Percentiles rank a stretch among this genome's conserved stretches.
Evolutionary conservation across 2,888 invertebrate species (phyloP).

Genomic region (Eurytoma adleriae): DNA sequence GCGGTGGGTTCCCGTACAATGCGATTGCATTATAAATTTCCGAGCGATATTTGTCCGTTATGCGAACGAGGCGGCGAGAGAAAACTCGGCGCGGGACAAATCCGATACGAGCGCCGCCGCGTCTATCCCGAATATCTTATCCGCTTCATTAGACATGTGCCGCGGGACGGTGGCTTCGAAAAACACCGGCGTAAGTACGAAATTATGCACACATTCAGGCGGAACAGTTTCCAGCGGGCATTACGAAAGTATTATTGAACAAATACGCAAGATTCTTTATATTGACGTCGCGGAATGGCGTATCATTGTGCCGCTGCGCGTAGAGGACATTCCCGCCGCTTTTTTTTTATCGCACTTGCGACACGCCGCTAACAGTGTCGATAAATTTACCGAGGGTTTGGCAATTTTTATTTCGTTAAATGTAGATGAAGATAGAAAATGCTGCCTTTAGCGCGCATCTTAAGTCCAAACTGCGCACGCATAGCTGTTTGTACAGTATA

Average conservation of each 20-base stretch:
- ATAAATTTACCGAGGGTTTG: no score
- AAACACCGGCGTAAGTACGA: constrained; percentile 17
- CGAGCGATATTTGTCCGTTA: not conserved
- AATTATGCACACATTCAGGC: constrained; percentile 44
- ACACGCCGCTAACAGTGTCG: no score
- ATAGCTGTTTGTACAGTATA: no score
- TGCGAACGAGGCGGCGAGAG: not conserved
- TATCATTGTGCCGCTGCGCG: constrained; percentile 5
- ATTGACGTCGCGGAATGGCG: constrained; percentile 1
- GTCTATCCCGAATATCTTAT: constrained; percentile 33
- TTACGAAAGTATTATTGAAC: constrained; percentile 43
- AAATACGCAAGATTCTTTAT: constrained; percentile 32
- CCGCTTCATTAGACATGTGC: constrained; percentile 34
- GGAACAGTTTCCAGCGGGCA: constrained; percentile 24
- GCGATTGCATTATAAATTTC: not conserved
- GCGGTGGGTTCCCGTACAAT: no score
- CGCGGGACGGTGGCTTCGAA: not conserved
- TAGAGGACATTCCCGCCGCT: not conserved
- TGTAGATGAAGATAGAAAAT: no score
- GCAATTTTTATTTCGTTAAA: no score
- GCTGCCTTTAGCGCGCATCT: no score
- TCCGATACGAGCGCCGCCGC: not conserved
- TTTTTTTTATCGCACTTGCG: not conserved
- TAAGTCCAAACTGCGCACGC: no score
- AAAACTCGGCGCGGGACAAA: not conserved